Evolutionary conservation across 2,797 vertebrate genomes (phyloP).

Genomic region (Microctenopoma stevenorrisi): DNA sequence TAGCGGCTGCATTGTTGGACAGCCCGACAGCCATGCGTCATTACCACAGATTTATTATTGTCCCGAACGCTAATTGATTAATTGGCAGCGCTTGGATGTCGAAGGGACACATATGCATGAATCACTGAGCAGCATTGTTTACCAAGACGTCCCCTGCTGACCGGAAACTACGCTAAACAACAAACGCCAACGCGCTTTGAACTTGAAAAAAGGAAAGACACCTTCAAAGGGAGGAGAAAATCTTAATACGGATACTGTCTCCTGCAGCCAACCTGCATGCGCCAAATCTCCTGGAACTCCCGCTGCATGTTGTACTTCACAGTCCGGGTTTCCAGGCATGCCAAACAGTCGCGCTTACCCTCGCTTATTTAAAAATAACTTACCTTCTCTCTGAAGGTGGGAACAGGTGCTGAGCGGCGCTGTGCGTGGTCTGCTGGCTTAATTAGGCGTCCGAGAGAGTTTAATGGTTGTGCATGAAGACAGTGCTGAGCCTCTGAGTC

Average conservation of each 20-base stretch:
- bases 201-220: constrained; percentile 50
- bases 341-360: not conserved
- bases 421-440: constrained; percentile 36
- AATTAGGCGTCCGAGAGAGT: constrained; percentile 57
- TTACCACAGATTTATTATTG: too few relatives aligned
- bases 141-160: constrained; percentile 60
- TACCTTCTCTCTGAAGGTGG: constrained; percentile 67
- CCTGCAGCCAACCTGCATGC: constrained; percentile 39
- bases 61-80: constrained; percentile 42
- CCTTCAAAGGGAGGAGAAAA: constrained; percentile 42
- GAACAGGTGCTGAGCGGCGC: constrained; percentile 57
- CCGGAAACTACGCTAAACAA: constrained; percentile 75
- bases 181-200: constrained; percentile 74
- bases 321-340: not conserved
- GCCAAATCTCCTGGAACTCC: constrained; percentile 62
- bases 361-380: constrained; percentile 27
- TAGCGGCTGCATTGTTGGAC: not conserved
- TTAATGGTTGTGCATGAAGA: constrained; percentile 26
- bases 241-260: constrained; percentile 23
- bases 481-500: constrained; percentile 42
- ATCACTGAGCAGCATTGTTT: constrained; percentile 65
- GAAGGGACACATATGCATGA: constrained; percentile 22
- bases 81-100: constrained; percentile 34
- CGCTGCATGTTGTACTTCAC: constrained; percentile 19
- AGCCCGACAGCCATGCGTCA: not conserved